Conservation (phyloP, 2,888 invertebrate genomes). For the Leucophenga montana region DNA sequence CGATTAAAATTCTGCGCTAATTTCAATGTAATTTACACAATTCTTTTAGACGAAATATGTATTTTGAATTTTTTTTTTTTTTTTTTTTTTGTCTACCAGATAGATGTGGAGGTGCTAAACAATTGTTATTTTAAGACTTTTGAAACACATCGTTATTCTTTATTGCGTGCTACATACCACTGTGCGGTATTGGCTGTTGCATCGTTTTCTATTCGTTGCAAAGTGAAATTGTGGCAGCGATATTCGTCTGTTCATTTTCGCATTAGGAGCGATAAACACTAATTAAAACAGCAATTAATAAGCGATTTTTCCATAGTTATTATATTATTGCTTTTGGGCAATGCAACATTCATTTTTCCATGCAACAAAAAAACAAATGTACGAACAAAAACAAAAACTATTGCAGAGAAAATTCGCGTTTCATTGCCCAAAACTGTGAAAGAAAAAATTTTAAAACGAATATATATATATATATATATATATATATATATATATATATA, state of each 20-base stretch:
- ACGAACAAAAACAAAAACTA: not conserved
- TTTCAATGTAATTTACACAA: too few species aligned
- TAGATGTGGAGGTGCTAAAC: too few species aligned
- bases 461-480: too few species aligned
- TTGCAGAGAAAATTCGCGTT: not conserved
- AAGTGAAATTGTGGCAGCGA: not conserved
- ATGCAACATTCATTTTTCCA: slow-evolving; percentile 1
- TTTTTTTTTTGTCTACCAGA: too few species aligned
- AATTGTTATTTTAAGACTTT: too few species aligned
- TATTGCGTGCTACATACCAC: not conserved
- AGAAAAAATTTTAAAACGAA: too few species aligned
- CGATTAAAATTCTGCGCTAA: too few species aligned
- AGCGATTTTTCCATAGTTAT: slow-evolving; percentile 1
- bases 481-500: too few species aligned
- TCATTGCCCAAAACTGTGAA: not conserved
- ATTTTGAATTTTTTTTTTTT: too few species aligned
- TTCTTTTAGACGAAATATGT: too few species aligned
- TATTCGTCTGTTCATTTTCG: too few species aligned
- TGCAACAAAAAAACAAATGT: not conserved
- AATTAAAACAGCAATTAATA: slow-evolving; percentile 8
- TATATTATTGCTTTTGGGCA: slow-evolving; percentile 5
- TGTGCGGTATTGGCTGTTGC: not conserved
- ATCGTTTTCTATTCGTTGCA: not conserved
- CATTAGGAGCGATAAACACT: not conserved
- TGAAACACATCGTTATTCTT: too few species aligned